A percentile compares a stretch with the other conserved stretches of the same genome.
These are phyloP conservation scores for Aleiodes sp. DNA, from an alignment of 1,140 invertebrate species.

Conservation along the genomic window DNA sequence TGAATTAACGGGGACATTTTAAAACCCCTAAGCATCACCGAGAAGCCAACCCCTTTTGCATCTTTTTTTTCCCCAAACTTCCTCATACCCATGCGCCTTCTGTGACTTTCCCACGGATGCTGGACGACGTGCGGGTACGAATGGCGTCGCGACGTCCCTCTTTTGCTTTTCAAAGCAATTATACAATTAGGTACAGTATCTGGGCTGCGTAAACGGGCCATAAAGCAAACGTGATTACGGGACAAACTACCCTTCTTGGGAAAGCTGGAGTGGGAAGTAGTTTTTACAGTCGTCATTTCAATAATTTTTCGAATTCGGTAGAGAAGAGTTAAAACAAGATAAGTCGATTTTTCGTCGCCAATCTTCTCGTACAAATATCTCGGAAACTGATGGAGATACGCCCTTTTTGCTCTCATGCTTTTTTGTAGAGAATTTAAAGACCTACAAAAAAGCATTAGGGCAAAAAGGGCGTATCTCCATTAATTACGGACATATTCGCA, in stretches of 20 bases:
- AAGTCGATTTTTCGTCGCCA: too few species aligned
- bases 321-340: too few species aligned
- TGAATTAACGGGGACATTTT: constrained; percentile 29
- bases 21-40: constrained; percentile 44
- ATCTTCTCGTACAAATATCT: too few species aligned
- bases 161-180: constrained; percentile 52
- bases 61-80: constrained; percentile 14
- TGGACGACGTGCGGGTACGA: constrained; percentile 21
- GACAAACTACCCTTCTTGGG: constrained; percentile 32
- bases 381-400: too few species aligned
- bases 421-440: too few species aligned
- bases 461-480: too few species aligned
- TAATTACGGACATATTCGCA: too few species aligned
- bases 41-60: constrained; percentile 42
- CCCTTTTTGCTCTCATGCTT: too few species aligned
- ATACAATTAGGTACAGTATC: constrained; percentile 67
- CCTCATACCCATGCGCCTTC: not conserved
- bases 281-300: not conserved
- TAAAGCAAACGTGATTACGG: constrained; percentile 65
- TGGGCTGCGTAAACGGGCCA: constrained; percentile 56
- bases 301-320: constrained; percentile 13
- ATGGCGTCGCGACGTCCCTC: constrained; percentile 28
- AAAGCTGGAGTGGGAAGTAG: not conserved
- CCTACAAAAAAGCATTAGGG: too few species aligned
- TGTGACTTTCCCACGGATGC: not conserved